A percentile compares a stretch with the other conserved stretches of the same genome.
These are phyloP conservation scores for Drosophila nr. medialis DNA, from an alignment of 2,888 invertebrate species.

Conservation along the genomic window DNA sequence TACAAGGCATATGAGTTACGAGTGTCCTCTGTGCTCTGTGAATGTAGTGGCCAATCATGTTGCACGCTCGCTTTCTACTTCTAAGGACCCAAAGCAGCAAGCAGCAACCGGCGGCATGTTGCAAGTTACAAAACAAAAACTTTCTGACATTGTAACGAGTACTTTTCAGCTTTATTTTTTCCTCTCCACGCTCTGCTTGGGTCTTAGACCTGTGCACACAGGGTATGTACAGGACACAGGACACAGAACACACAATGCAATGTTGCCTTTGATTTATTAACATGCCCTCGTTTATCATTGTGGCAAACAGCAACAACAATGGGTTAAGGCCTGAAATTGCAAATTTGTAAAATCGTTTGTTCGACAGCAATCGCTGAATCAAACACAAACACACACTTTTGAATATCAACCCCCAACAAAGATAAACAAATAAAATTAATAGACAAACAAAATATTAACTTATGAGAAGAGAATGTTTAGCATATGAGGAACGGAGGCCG, in stretches of 20 bases:
- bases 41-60: conserved; percentile 73
- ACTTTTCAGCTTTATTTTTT: conserved; percentile 14
- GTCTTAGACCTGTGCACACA: conserved; percentile 8
- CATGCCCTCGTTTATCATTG: conserved; percentile 77
- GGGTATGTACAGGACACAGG: conserved; percentile 30
- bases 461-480: conserved; percentile 21
- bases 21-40: conserved; percentile 64
- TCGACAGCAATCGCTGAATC: conserved; percentile 47
- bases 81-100: conserved; percentile 18
- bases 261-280: conserved; percentile 74
- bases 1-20: conserved; percentile 78
- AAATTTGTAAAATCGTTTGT: conserved; percentile 43
- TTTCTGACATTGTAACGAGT: conserved; percentile 61
- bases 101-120: conserved; percentile 12
- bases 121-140: conserved; percentile 54
- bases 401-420: not conserved
- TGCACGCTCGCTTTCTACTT: conserved; percentile 50
- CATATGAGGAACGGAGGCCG: conserved; percentile 32
- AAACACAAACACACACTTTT: not conserved
- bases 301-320: conserved; percentile 57
- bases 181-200: not conserved
- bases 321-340: conserved; percentile 66
- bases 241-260: conserved; percentile 42
- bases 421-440: conserved; percentile 62
- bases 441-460: conserved; percentile 59